These are phyloP conservation scores for Drosophila nannoptera DNA, from an alignment of 1,140 invertebrate species.

Conservation along the genomic window DNA sequence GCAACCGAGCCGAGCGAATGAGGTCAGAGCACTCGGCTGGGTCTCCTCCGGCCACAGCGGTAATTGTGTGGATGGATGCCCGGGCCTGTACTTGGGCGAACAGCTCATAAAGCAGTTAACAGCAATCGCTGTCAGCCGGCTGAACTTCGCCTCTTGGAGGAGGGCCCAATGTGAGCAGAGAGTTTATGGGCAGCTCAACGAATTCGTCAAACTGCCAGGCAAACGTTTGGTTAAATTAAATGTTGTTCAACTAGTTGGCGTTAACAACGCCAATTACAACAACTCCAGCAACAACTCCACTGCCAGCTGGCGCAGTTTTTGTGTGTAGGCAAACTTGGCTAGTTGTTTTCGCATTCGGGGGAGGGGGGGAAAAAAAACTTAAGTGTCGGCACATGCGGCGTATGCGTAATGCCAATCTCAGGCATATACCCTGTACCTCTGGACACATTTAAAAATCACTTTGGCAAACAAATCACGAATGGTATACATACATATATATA, in stretches of 20 bases:
- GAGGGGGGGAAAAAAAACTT: no score
- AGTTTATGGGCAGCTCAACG: constrained; percentile 51
- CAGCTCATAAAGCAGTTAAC: constrained; percentile 20
- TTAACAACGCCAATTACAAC: constrained; percentile 24
- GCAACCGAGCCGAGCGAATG: constrained; percentile 47
- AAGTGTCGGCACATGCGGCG: constrained; percentile 70
- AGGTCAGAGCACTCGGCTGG: constrained; percentile 59
- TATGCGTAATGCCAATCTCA: constrained; percentile 57
- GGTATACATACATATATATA: no score
- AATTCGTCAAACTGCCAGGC: constrained; percentile 57
- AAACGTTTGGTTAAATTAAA: constrained; percentile 56
- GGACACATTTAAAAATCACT: no score
- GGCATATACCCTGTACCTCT: constrained; percentile 13
- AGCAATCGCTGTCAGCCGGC: constrained; percentile 27
- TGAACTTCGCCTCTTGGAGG: constrained; percentile 18
- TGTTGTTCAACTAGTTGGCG: constrained; percentile 41
- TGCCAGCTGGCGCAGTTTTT: constrained; percentile 18
- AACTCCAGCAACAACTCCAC: constrained; percentile 14
- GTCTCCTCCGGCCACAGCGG: constrained; percentile 1
- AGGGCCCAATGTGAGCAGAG: constrained; percentile 56
- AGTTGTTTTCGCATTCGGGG: constrained; percentile 46
- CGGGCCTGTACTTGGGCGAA: constrained; percentile 26
- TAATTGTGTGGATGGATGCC: constrained; percentile 32
- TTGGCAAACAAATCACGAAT: no score
- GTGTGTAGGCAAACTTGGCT: constrained; percentile 52